These are phyloP conservation scores for Oncorhynchus nerka DNA, from an alignment of 2,113 vertebrate genomes.

Conservation along the genomic window DNA sequence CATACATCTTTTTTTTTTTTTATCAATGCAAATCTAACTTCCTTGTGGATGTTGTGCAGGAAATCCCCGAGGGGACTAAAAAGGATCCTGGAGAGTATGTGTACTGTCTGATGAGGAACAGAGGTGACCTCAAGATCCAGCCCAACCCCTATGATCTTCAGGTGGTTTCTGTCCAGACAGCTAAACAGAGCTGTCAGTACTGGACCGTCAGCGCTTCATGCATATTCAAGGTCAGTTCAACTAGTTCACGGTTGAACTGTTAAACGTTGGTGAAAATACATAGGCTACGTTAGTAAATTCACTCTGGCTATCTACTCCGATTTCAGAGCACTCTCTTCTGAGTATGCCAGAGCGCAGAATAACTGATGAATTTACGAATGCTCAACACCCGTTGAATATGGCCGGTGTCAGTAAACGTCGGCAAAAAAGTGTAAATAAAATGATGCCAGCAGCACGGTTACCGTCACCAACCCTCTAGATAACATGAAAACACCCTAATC, in stretches of 20 bases:
- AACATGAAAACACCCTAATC: no score
- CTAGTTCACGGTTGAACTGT: no score
- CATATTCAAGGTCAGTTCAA: constrained; percentile 68
- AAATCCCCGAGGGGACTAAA: not conserved
- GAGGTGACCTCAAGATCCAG: constrained; percentile 28
- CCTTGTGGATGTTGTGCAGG: not conserved
- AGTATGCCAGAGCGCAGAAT: no score
- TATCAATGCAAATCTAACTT: not conserved
- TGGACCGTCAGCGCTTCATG: constrained; percentile 71
- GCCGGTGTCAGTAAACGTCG: no score
- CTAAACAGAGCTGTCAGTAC: constrained; percentile 55
- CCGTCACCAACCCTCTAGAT: no score
- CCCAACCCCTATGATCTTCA: constrained; percentile 69
- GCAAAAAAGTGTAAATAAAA: no score
- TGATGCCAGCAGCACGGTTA: no score
- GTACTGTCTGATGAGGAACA: constrained; percentile 61
- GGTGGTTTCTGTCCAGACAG: constrained; percentile 60
- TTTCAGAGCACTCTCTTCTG: no score
- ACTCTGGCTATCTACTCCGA: no score
- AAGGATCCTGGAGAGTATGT: constrained; percentile 68
- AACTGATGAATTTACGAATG: no score
- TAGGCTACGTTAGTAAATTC: no score
- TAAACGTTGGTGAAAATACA: not conserved
- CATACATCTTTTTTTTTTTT: not conserved
- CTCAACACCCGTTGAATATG: no score